Evolutionary conservation across 2,888 invertebrate species (phyloP).

Genomic region (Hedychridium roseum): DNA sequence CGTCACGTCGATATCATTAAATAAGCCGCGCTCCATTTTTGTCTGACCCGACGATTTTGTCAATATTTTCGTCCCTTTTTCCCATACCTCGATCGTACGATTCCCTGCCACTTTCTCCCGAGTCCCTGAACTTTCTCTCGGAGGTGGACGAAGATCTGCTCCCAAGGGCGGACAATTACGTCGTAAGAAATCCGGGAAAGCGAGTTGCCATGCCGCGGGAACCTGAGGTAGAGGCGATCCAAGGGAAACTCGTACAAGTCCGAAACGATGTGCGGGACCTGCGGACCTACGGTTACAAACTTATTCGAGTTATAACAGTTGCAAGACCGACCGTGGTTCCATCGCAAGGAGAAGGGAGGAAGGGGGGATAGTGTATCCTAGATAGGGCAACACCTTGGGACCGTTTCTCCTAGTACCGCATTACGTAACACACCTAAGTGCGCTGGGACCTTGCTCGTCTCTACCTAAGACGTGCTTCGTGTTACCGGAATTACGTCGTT

Average conservation of each 20-base stretch:
- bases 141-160: constrained; percentile 24
- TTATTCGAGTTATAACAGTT: constrained; percentile 40
- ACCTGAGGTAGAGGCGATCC: too few relatives aligned
- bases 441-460: constrained; percentile 13
- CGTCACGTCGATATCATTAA: too few relatives aligned
- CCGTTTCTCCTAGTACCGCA: neutral
- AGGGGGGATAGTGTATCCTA: neutral
- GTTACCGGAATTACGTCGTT: too few relatives aligned
- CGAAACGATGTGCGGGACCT: too few relatives aligned
- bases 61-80: too few relatives aligned
- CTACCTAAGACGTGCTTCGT: constrained; percentile 11
- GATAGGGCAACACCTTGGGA: too few relatives aligned
- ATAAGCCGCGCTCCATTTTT: too few relatives aligned
- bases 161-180: constrained; percentile 31
- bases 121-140: too few relatives aligned
- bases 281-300: constrained; percentile 34
- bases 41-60: too few relatives aligned
- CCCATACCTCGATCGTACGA: too few relatives aligned
- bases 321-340: constrained; percentile 14
- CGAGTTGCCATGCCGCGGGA: constrained; percentile 29
- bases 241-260: too few relatives aligned
- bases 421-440: constrained; percentile 18
- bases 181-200: constrained; percentile 26
- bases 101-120: too few relatives aligned
- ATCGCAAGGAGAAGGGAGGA: neutral